phyloP scores from a whole-genome alignment of 2,888 invertebrate genomes.

The Lacanobia wlatinum region DNA sequence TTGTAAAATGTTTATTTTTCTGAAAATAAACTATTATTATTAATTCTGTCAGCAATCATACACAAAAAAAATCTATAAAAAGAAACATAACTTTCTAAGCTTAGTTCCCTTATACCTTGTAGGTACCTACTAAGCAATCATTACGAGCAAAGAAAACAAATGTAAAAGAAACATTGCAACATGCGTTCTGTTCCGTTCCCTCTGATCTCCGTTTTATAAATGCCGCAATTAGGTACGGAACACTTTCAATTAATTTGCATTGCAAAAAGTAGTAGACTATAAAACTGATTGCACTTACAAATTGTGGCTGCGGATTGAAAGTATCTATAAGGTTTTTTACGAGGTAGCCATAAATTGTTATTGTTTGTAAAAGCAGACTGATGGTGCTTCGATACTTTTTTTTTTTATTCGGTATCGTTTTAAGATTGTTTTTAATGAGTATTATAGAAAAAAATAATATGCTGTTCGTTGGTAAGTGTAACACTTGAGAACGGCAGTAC shows the following conservation, averaged over 20 bases:
- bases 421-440: not conserved
- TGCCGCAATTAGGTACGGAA: constrained; percentile 44
- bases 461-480: too few relatives aligned
- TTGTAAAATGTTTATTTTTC: too few relatives aligned
- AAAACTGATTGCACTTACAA: constrained; percentile 45
- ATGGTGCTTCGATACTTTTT: not conserved
- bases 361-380: not conserved
- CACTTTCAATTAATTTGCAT: constrained; percentile 52
- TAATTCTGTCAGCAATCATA: not conserved
- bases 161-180: constrained; percentile 2
- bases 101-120: constrained; percentile 8
- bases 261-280: constrained; percentile 36
- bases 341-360: not conserved
- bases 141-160: constrained; percentile 9
- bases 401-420: not conserved
- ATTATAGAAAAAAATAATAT: too few relatives aligned
- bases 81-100: not conserved
- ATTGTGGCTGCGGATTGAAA: constrained; percentile 14
- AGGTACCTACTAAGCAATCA: constrained; percentile 15
- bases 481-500: too few relatives aligned
- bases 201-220: constrained; percentile 45
- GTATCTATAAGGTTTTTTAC: not conserved
- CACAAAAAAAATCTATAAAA: too few relatives aligned
- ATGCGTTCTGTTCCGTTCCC: constrained; percentile 13
- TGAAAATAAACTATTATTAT: too few relatives aligned